Evolutionary conservation across 2,888 invertebrate species (phyloP).

Genomic region (Trissolcus japonicus): DNA sequence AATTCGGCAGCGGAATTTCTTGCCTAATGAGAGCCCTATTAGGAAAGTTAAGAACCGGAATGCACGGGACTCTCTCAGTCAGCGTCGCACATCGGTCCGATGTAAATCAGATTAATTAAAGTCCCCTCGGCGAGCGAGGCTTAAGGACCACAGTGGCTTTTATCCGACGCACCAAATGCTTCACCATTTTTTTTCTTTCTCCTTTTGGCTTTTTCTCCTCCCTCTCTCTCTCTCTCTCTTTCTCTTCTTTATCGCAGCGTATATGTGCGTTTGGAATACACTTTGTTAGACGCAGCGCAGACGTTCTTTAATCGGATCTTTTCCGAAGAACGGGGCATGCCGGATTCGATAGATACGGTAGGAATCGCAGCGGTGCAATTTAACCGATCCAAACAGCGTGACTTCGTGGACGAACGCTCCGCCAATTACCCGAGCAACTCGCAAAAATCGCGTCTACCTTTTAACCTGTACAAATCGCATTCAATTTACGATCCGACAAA

Average conservation of each 20-base stretch:
- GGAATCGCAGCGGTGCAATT: conserved; percentile 53
- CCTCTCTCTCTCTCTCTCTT: not conserved
- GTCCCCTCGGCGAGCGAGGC: conserved; percentile 45
- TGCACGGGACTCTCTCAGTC: conserved; percentile 63
- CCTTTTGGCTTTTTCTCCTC: conserved; percentile 12
- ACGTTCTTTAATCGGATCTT: conserved; percentile 55
- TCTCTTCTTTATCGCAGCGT: conserved; percentile 12
- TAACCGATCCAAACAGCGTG: conserved; percentile 56
- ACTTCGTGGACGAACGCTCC: conserved; percentile 54
- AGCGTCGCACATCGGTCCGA: conserved; percentile 65
- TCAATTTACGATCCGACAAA: conserved; percentile 25
- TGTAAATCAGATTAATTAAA: conserved; percentile 74
- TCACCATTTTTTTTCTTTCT: conserved; percentile 28
- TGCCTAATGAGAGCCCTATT: conserved; percentile 74
- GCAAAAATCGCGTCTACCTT: conserved; percentile 46
- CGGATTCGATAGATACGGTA: conserved; percentile 59
- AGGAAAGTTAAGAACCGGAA: conserved; percentile 69
- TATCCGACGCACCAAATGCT: conserved; percentile 57
- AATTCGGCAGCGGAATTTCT: conserved; percentile 64
- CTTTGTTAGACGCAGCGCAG: conserved; percentile 59
- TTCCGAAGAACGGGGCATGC: conserved; percentile 47
- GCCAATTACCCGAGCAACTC: conserved; percentile 53
- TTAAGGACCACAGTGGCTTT: conserved; percentile 53
- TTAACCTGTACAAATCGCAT: conserved; percentile 37
- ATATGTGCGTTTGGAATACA: conserved; percentile 57